Evolutionary conservation across 2,888 invertebrate species (phyloP).

Genomic region (Lissonota sp.): DNA sequence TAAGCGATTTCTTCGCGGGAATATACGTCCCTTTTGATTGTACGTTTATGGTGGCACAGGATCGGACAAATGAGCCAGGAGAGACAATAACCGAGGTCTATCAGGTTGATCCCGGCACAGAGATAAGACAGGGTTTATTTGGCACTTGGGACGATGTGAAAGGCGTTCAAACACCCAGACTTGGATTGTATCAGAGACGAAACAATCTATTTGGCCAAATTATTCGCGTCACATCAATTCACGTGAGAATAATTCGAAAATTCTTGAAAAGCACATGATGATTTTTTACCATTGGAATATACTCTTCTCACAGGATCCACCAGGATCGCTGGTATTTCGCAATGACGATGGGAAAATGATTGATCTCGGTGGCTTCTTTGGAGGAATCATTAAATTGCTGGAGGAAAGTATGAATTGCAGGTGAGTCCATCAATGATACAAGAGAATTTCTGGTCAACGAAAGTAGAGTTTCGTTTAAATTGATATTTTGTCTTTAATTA

Average conservation of each 20-base stretch:
- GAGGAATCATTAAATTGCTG: constrained; percentile 77
- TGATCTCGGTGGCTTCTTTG: constrained; percentile 79
- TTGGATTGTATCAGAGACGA: constrained; percentile 77
- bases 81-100: constrained; percentile 78
- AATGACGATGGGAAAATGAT: constrained; percentile 69
- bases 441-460: no score
- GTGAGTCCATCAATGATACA: constrained; percentile 70
- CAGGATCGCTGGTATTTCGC: constrained; percentile 73
- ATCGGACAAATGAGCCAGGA: constrained; percentile 35
- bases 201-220: constrained; percentile 76
- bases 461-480: background rate
- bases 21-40: constrained; percentile 80
- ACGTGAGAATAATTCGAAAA: constrained; percentile 69
- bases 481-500: background rate
- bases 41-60: constrained; percentile 73
- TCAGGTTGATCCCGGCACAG: constrained; percentile 71
- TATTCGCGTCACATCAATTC: constrained; percentile 75
- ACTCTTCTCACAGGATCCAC: constrained; percentile 76
- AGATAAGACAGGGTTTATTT: constrained; percentile 71
- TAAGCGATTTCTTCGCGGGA: constrained; percentile 73
- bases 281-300: background rate
- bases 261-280: background rate
- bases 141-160: constrained; percentile 72
- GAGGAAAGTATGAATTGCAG: constrained; percentile 80
- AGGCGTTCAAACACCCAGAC: constrained; percentile 70